These are phyloP conservation scores for Erynnis tages DNA, from an alignment of 2,888 invertebrate genomes.

Conservation along the genomic window DNA sequence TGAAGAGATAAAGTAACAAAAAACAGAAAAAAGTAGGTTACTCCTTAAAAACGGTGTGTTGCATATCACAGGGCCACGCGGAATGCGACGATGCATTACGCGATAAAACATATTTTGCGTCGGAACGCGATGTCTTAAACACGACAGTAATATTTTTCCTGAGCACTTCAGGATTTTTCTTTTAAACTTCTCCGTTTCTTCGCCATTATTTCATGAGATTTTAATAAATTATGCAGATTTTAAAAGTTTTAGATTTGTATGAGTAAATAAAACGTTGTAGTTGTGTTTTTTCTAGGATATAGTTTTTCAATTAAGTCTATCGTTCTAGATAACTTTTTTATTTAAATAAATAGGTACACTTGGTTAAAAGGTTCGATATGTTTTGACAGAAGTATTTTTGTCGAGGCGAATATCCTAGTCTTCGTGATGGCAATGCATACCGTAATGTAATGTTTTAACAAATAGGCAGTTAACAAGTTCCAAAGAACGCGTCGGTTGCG, in stretches of 20 bases:
- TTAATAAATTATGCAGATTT: constrained; percentile 24
- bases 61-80: constrained; percentile 22
- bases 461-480: too few relatives aligned
- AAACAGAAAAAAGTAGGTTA: not conserved
- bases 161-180: constrained; percentile 25
- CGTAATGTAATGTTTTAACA: too few relatives aligned
- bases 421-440: too few relatives aligned
- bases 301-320: too few relatives aligned
- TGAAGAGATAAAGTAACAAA: too few relatives aligned
- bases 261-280: constrained; percentile 4
- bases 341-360: too few relatives aligned
- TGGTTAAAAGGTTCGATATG: too few relatives aligned
- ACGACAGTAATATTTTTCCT: constrained; percentile 27
- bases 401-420: too few relatives aligned
- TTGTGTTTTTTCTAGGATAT: not conserved
- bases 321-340: too few relatives aligned
- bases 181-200: constrained; percentile 22
- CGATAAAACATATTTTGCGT: constrained; percentile 28
- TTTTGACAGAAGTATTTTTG: too few relatives aligned
- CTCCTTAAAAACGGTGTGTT: constrained; percentile 21
- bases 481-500: too few relatives aligned
- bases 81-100: constrained; percentile 28
- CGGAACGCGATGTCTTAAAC: constrained; percentile 26
- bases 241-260: constrained; percentile 14
- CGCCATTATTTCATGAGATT: constrained; percentile 24